Evolutionary conservation across 2,888 invertebrate species (phyloP), one percentile per base, ranked within the genome.

Genomic region (Dioctria rufipes): DNA sequence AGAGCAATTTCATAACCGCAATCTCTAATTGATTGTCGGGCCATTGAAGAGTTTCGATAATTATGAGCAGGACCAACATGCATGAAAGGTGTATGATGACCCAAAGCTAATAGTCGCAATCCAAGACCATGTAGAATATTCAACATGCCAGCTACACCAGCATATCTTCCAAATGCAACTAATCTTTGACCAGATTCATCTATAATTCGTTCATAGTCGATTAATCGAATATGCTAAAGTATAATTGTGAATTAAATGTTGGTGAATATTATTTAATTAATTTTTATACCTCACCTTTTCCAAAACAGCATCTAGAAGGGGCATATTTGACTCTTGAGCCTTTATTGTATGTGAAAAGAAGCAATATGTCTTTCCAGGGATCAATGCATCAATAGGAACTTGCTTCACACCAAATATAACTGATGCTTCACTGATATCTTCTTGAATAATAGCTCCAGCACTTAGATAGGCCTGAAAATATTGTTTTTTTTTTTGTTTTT

Each of bases 311-410:
- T 99, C 99, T 83, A 99, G 89, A 85, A 99, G 91, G 0, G 97
- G 94, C 99, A 99, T 99, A 88, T 99, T 99, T 60, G 94, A 94
- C 86, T 98, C 98, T 89, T 99, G 99, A 0, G 98, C 99, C 89
- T 99, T 99, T 85, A 99, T 99, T 0, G 99, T 99, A 88, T 99
- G 99, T 0, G 99, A 99, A 89, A 99, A 99, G 89, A 99, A 96
- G 86, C 98, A 98, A 87, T 99, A 99, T 0, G 99, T 99, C 90
- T 98, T 98, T 86, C 98, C 95, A 0, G 98, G 97, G 82, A 98
- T 94, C 8, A 99, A 91, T 60, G 95, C 93, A 86, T 98, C 98
- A 6, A 97, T 93, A 0, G 98, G 98, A 0, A 89, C 89, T 83
- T 89, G 89, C 77, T 99, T 99, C 4, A 99, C 99, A 0, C 99